phyloP scores from a whole-genome alignment of 2,888 invertebrate species.

The Oscheius myriophilus region DNA sequence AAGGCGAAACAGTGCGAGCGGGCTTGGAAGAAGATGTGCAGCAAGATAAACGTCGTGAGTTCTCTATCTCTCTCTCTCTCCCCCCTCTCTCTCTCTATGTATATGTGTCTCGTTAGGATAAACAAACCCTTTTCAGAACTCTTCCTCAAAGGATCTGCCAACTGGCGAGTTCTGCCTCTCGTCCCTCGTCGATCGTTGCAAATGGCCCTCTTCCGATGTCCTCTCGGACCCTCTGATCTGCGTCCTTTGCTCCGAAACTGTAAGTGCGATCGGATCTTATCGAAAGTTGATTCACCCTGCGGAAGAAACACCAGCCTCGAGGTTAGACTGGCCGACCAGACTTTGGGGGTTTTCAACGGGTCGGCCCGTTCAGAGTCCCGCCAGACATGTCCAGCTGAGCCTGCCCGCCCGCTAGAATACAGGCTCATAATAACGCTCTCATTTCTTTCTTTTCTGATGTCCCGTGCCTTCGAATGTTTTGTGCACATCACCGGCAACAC shows the following conservation, averaged over 20 bases:
- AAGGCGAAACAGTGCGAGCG: slow-evolving; percentile 66
- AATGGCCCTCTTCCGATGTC: slow-evolving; percentile 3
- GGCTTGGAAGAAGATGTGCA: slow-evolving; percentile 11
- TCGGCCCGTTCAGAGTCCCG: too few species aligned
- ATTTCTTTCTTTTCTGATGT: slow-evolving; percentile 1
- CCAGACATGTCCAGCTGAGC: too few species aligned
- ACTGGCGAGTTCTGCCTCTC: neutral
- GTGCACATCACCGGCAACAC: slow-evolving; percentile 19
- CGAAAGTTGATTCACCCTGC: neutral
- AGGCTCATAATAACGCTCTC: too few species aligned
- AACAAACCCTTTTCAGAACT: too few species aligned
- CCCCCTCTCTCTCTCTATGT: too few species aligned
- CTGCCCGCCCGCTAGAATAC: too few species aligned
- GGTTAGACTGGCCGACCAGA: too few species aligned
- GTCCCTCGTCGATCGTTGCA: neutral
- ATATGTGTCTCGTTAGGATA: too few species aligned
- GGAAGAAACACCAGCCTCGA: too few species aligned
- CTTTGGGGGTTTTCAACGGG: too few species aligned
- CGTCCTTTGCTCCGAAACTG: neutral
- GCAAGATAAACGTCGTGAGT: neutral
- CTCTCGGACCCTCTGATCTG: slow-evolving; percentile 4
- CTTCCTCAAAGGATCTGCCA: neutral
- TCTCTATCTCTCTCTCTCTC: too few species aligned
- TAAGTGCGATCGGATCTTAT: neutral
- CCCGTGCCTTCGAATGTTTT: slow-evolving; percentile 14